Conservation (phyloP, 64 coral and sea anemone species). For the Porites australiensis region DNA sequence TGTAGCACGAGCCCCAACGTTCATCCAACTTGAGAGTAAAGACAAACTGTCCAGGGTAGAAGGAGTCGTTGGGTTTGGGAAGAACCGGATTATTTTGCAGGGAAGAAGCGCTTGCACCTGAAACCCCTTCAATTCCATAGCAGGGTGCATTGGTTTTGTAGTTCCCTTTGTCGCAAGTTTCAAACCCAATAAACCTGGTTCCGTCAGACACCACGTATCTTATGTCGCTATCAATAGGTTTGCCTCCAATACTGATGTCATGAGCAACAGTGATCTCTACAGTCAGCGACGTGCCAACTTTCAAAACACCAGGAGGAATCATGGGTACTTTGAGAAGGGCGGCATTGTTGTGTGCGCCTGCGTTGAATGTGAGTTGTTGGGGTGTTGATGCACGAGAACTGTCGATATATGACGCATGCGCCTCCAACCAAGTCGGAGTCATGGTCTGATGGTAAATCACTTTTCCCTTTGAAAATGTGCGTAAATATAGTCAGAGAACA, state of each 20-base stretch:
- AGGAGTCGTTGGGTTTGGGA: neutral
- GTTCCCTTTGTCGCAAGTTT: conserved; percentile 19
- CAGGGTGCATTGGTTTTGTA: neutral
- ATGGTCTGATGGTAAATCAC: conserved; percentile 49
- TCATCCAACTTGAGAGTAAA: conserved; percentile 62
- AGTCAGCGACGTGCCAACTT: neutral
- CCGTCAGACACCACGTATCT: conserved; percentile 52
- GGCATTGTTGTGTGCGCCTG: conserved; percentile 4
- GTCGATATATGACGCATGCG: conserved; percentile 42
- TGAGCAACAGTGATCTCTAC: conserved; percentile 44
- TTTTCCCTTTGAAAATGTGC: neutral
- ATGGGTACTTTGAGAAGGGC: conserved; percentile 36
- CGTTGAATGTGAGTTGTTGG: conserved; percentile 54
- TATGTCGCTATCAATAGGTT: conserved; percentile 17
- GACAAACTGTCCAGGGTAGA: conserved; percentile 35
- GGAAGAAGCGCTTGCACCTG: neutral
- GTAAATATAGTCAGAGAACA: too few species aligned
- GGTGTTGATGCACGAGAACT: conserved; percentile 17
- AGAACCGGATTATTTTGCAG: neutral
- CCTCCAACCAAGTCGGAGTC: conserved; percentile 28
- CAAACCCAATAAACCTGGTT: conserved; percentile 34
- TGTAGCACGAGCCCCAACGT: conserved; percentile 68
- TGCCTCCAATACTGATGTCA: neutral
- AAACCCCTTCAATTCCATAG: conserved; percentile 2
- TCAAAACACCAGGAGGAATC: conserved; percentile 7